Percentiles rank a stretch among this genome's conserved stretches.
Evolutionary conservation across 2,113 vertebrate genomes (phyloP).

Genomic region (Buteo buteo): DNA sequence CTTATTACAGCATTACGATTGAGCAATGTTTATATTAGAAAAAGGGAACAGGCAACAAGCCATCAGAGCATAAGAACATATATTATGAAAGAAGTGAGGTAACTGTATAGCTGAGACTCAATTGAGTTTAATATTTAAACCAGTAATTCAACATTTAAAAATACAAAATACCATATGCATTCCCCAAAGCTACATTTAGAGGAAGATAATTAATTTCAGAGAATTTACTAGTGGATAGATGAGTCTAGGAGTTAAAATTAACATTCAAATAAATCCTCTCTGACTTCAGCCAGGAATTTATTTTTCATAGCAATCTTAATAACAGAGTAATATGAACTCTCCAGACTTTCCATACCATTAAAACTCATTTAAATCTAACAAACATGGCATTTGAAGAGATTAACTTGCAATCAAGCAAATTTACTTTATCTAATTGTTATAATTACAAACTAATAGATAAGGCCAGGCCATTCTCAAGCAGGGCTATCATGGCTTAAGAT

Average conservation of each 20-base stretch:
- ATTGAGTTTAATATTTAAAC: conserved; percentile 1
- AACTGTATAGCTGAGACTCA: background rate
- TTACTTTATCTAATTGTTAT: background rate
- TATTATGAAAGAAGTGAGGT: background rate
- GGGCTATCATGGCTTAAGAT: background rate
- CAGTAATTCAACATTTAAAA: conserved; percentile 1
- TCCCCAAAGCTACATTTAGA: background rate
- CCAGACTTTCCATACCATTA: background rate
- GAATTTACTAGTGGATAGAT: background rate
- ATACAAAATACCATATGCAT: background rate
- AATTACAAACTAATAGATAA: background rate
- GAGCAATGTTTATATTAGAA: background rate
- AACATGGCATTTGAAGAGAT: background rate
- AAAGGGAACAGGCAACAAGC: background rate
- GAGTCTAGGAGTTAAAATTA: background rate
- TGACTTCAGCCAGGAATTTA: background rate
- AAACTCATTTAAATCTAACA: background rate
- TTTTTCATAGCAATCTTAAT: background rate
- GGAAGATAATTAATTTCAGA: background rate
- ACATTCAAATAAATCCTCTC: background rate
- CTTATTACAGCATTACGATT: background rate
- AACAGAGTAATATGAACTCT: background rate
- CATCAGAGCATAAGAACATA: background rate
- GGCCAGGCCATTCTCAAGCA: background rate
- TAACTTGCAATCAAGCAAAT: background rate